Base-by-base conservation (phyloP, 2,888 invertebrate genomes). In the Trichogramma evanescens region DNA sequence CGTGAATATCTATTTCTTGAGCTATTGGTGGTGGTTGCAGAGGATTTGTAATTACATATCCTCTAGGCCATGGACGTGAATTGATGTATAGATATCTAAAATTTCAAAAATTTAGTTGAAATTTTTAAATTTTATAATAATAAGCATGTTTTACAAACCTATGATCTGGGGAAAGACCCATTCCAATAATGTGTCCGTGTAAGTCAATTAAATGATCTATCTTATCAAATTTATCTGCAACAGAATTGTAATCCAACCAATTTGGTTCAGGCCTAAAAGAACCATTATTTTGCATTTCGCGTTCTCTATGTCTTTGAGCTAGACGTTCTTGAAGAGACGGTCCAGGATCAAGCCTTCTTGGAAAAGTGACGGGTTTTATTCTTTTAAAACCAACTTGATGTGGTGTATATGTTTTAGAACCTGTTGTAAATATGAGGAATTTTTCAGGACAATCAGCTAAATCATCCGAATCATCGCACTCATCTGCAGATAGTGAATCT, bases 131-230 rank as follows among this genome's bases (percentile, higher is more conserved):
- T 40, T 42, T 57, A 26, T n/a, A 43, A 43, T 42, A 41, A 13
- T 56, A 6, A 53, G 38, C 51, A 56, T 6, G 26, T 38, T 40
- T 46, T 57, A 65, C 52, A 60, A 51, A 76, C 77, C 77, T 76
- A 71, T 91, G 89, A 79, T 91, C 91, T 0, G 91, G 92, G 64
- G 91, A 91, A 9, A 93, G 79, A 2, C 88, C 87, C 89, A 93
- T 90, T 68, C 93, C 93, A 68, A 92, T 90, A 61, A 93, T 91
- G 72, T 92, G 91, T 0, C 91, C 92, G 72, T 91, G 88, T 56
- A 93, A 81, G 77, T 93, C 91, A 63, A 93, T 89, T 6, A 89
- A 77, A 75, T 89, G 87, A 78, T 93, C 92, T 10, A 89, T 83
- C 72, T 83, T 83, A 74, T 91, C 89, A 66, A 87, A 88, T 68